Evolutionary conservation across 2,113 vertebrate species (phyloP).

Genomic region (Perognathus longimembris): DNA sequence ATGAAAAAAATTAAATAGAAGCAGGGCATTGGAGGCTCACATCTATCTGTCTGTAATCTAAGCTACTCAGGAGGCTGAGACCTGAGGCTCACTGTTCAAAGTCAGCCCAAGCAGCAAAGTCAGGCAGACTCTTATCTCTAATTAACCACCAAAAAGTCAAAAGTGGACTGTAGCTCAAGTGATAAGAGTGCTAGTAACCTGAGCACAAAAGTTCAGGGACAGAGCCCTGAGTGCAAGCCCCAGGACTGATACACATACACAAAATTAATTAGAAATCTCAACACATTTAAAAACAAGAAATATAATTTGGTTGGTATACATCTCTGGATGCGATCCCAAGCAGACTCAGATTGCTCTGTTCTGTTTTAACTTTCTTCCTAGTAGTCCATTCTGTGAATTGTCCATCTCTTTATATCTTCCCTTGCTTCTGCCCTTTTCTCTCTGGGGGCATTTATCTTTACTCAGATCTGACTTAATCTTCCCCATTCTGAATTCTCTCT

Average conservation of each 20-base stretch:
- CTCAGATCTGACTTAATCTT: neutral
- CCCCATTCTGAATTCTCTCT: neutral
- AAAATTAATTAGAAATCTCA: neutral
- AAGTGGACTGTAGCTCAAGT: too few relatives aligned
- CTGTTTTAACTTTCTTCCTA: neutral
- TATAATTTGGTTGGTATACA: neutral
- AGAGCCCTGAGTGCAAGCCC: too few relatives aligned
- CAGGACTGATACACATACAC: too few relatives aligned
- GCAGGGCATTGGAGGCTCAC: too few relatives aligned
- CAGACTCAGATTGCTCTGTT: neutral
- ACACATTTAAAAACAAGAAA: constrained; percentile 16
- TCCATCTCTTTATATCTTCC: neutral
- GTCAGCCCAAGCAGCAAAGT: too few relatives aligned
- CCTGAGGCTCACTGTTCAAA: too few relatives aligned
- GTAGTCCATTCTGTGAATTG: neutral
- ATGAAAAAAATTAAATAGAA: neutral
- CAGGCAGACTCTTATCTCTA: too few relatives aligned
- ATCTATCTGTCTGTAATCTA: too few relatives aligned
- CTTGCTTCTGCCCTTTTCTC: neutral
- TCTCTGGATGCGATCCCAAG: neutral
- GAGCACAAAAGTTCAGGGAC: too few relatives aligned
- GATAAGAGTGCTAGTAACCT: too few relatives aligned
- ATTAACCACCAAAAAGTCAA: too few relatives aligned
- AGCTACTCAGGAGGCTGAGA: too few relatives aligned
- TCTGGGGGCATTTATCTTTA: neutral